Evolutionary conservation across 2,113 vertebrate species (phyloP), one percentile per base, ranked within the genome.

Genomic region (Ascaphus truei): DNA sequence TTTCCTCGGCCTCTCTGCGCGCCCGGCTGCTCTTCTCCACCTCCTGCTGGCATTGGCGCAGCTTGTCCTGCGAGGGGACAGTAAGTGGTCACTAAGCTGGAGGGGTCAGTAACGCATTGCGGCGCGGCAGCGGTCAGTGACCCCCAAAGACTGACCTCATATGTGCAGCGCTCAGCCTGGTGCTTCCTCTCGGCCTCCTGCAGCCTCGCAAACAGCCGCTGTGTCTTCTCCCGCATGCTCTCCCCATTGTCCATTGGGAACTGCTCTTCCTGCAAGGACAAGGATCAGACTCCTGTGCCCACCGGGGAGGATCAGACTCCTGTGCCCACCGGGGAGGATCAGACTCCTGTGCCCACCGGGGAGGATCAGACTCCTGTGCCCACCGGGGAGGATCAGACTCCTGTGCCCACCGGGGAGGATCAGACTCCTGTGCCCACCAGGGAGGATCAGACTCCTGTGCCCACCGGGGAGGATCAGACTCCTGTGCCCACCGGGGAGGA

Each of bases 151-250:
- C 76, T 73, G 33, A 96, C 95, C 93, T 95, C 92, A 3, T 95
- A 90, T 53, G 75, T 79, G 2, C 83, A 83, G 41, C 78, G 88
- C 23, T 97, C 95, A 39, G 90, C 83, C 77, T 91, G 90, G 45
- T 93, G 92, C 50, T 79, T 89, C 43, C 66, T 89, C 59, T 97
- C 93, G 0, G 90, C 84, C 29, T 96, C 94, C 79, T 90, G 92
- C 31, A 97, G 81, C 80, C 87, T 85, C 30, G 33, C 75, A 5
- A 92, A 92, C 2, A 96, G 74, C 12, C 90, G 89, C 74, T 80
- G 90, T 1, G 92, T 88, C 0, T 87, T 91, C 74, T 91, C 90
- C 13, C 92, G 88, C 66, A 96, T 82, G 41, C 86, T 88, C 10
- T 80, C 84, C 3, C 84, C 85, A 27, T 95, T 94, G 3, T 88